Evolutionary conservation across 1,140 invertebrate species (phyloP), one percentile per base, ranked within the genome.

Genomic region (Apis dorsata): DNA sequence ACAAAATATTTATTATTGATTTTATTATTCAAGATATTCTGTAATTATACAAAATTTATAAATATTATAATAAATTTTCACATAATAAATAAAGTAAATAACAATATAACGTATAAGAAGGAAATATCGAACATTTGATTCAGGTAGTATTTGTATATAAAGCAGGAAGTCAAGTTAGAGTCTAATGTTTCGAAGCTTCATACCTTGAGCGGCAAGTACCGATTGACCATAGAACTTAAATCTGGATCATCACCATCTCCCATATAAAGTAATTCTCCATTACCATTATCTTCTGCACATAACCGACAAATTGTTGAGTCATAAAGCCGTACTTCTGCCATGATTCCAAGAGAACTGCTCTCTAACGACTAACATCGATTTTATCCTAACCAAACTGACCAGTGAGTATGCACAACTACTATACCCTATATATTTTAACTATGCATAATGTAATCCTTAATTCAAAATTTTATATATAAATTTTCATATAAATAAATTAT

Each of bases 151-250:
- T 59, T 75, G 57, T 79, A 68, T 19, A 86, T 51, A 88, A 85
- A 90, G 83, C 86, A 92, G 89, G 92, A 93, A 96, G 95, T 96
- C 95, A 96, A 96, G 94, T 95, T 95, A 93, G 92, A 91, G 91
- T 95, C 95, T 90, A 79, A 91, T 87, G 85, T 88, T 84, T 88
- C 66, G 71, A 88, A 83, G 85, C 83, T 49, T 85, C 88, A 89
- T 95, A 97, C 96, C 95, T 96, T 96, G 55, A 97, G 91, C 19
- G 96, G 96, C 86, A 97, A 94, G 94, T 96, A 97, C 79, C 94
- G 94, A 93, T 97, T 97, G 62, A 97, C 94, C 88, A 96, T 93
- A 69, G 94, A 92, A 92, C 95, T 94, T 92, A 96, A 94, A 94
- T 95, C 95, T 74, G 94, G 91, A 90, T 95, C 95, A 91, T 95